Base-by-base conservation (phyloP, 2,888 invertebrate genomes). In the Sinotaia quadrata region DNA sequence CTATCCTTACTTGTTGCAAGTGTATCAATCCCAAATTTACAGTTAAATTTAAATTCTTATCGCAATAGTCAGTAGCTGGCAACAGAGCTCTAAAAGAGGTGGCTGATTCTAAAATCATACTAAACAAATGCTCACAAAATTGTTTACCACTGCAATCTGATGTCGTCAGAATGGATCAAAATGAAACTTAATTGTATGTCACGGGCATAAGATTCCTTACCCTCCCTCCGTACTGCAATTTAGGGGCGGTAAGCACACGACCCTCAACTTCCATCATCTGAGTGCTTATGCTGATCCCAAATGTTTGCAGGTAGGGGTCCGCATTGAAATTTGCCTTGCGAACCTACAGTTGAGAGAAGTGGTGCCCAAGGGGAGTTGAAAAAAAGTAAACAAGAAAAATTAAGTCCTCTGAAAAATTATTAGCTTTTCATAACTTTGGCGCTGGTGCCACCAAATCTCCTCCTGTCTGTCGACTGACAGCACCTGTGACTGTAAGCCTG, bases 191-290 rank as follows among this genome's bases (percentile, higher is more conserved):
- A n/a, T n/a, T n/a, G n/a, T n/a, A n/a, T 47, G 47, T n/a, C 12
- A 47, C 47, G 24, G 47, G n/a, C 47, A 59, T 27, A 51, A 62
- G 34, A 15, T 56, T 33, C 37, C 95, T 94, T 79, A 96, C 95
- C 78, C 98, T 92, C 73, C 98, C 98, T 78, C 98, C 98, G 88
- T 99, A 99, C 88, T 98, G 98, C 69, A 99, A 91, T 89, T 98
- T 98, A 41, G 99, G 99, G 70, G 99, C 96, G 65, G 96, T 96
- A 85, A 99, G 90, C 49, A 99, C 96, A 52, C 99, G 93, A 15
- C 99, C 98, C 76, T 97, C 93, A 59, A 99, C 98, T 90, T 99
- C 98, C 94, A 98, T 98, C 98, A 99, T 99, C 83, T 94, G 95
- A 88, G 97, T 97, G 77, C 95, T 96, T 84, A 99, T 98, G 72